Evolutionary conservation across 2,797 vertebrate species (phyloP).

Genomic region (Gobio occitaniae): DNA sequence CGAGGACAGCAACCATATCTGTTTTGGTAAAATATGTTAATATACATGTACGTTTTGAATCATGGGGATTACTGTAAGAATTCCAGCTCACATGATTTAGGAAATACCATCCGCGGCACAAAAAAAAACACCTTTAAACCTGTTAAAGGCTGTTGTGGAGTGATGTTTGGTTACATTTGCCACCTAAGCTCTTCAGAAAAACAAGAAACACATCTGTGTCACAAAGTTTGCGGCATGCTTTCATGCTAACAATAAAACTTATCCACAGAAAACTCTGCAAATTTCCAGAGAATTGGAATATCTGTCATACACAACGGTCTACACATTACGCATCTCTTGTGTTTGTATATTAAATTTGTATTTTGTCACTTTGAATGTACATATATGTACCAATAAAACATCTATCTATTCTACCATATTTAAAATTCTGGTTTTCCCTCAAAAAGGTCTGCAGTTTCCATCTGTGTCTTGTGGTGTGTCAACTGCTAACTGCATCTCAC

Average conservation of each 20-base stretch:
- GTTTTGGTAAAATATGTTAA: slow-evolving; percentile 58
- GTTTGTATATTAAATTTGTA: neutral
- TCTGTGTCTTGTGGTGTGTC: neutral
- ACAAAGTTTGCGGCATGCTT: neutral
- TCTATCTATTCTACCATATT: neutral
- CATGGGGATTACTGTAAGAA: neutral
- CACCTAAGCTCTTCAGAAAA: neutral
- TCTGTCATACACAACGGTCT: neutral
- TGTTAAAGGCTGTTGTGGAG: neutral
- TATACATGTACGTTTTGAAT: neutral
- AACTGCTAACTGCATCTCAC: neutral
- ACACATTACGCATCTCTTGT: neutral
- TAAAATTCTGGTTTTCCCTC: neutral
- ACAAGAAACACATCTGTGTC: no score
- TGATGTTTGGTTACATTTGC: neutral
- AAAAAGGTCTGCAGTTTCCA: neutral
- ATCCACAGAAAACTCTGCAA: neutral
- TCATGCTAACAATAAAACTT: neutral
- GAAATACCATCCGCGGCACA: neutral
- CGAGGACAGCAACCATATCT: slow-evolving; percentile 98
- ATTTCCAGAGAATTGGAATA: neutral
- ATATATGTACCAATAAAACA: neutral
- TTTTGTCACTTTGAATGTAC: neutral
- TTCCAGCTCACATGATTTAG: neutral
- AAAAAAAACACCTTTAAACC: neutral